Percentiles rank a stretch among this genome's conserved stretches.
Evolutionary conservation across 30 jellyfish, hydroid and myxozoan genomes (phyloP).

Genomic region (Rhopilema esculentum): DNA sequence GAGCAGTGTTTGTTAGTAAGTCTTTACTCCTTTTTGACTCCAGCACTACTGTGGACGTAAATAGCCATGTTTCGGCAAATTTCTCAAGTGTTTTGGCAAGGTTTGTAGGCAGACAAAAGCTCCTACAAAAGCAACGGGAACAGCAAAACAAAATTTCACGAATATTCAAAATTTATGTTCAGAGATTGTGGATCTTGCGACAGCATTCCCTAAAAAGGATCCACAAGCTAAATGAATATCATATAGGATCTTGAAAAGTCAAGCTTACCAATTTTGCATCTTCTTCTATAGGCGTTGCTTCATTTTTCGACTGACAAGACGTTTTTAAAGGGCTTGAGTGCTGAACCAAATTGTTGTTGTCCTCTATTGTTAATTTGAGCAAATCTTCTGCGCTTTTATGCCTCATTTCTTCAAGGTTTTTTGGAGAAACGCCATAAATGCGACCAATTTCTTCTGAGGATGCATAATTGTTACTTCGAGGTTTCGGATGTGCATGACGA

Average conservation of each 20-base stretch:
- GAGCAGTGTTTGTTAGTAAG: too few species aligned
- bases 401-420: conserved; percentile 12
- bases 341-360: not conserved
- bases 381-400: conserved; percentile 69
- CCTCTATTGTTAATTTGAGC: not conserved
- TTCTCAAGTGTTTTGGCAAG: too few species aligned
- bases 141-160: not conserved
- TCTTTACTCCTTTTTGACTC: too few species aligned
- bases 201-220: not conserved
- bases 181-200: too few species aligned
- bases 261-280: conserved; percentile 90
- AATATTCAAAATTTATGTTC: too few species aligned
- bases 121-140: too few species aligned
- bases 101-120: too few species aligned
- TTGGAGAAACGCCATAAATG: conserved; percentile 42
- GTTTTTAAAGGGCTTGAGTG: not conserved
- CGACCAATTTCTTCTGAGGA: conserved; percentile 33
- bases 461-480: conserved; percentile 15
- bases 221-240: not conserved
- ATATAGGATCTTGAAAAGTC: not conserved
- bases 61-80: too few species aligned
- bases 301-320: not conserved
- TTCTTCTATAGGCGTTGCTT: conserved; percentile 57
- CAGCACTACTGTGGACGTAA: too few species aligned
- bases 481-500: not conserved